Base-by-base conservation (phyloP, 2,113 vertebrate species). In the Irena cyanogastra region DNA sequence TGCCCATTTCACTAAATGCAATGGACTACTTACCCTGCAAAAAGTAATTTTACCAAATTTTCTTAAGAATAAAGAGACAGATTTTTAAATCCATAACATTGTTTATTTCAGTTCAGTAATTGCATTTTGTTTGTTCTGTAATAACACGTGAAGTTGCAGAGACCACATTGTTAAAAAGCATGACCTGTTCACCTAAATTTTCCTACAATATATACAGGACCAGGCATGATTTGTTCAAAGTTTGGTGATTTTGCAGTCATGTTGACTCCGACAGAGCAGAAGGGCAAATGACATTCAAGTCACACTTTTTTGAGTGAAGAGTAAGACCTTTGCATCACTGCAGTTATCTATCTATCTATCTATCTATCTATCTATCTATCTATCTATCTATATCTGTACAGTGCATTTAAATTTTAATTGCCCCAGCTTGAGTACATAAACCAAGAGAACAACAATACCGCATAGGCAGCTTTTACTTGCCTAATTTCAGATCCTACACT, bases 301-400 rank as follows among this genome's bases (percentile, higher is more conserved):
- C 20, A 65, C 0, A 0, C 4, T 26, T 37, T 24, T 84, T 35
- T 10, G 9, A 45, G 7, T 64, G 41, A 93, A 64, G 9, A 7
- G 4, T 79, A 50, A 74, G 70, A 66, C 27, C 13, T 84, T 78
- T 26, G 13, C 14, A 33, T n/a, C 0, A 0, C 7, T 66, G 26
- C 27, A 21, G 17, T 33, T 28, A 35, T 4, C 26, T 12, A 30
- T 12, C 16, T 49, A 17, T 16, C 31, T 52, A 69, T 53, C 16
- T 49, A 17, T 16, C 31, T 52, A 69, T 53, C 16, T 49, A 17
- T 16, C 31, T 52, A 69, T 53, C n/a, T 28, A 35, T 4, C 26
- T 12, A 30, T 12, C 16, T 49, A 17, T 16, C 31, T 52, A 69
- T 53, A 65, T 23, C 10, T 66, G 26, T 45, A 26, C 13, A 1